phyloP scores from a whole-genome alignment of 2,797 vertebrate species.

The Agapornis canus region DNA sequence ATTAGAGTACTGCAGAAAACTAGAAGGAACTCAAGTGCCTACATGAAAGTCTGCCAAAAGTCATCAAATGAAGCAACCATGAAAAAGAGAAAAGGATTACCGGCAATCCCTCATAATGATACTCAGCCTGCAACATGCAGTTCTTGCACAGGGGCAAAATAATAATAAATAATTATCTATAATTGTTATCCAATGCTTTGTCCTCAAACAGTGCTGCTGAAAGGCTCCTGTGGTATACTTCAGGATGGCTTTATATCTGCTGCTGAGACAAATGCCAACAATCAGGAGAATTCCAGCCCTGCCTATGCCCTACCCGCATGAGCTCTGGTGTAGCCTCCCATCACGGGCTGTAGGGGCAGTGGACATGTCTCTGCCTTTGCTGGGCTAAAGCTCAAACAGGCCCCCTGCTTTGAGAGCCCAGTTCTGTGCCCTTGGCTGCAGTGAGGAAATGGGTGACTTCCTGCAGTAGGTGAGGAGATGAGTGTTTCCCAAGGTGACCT shows the following conservation, averaged over 20 bases:
- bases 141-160: background rate
- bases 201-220: background rate
- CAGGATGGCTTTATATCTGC: background rate
- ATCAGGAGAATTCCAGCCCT: background rate
- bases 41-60: background rate
- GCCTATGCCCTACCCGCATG: accelerated
- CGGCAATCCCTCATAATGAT: background rate
- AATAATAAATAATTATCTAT: background rate
- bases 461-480: background rate
- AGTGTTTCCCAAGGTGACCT: background rate
- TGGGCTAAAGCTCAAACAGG: background rate
- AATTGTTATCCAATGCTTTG: background rate
- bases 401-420: accelerated
- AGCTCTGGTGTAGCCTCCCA: accelerated
- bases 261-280: background rate
- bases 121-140: background rate
- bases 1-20: background rate
- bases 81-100: background rate
- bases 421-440: accelerated
- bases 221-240: background rate
- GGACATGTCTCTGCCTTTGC: accelerated
- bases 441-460: background rate
- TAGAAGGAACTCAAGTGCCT: background rate
- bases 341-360: accelerated
- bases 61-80: background rate